phyloP scores from a whole-genome alignment of 2,888 invertebrate species.

The Cheiracanthium punctorium region DNA sequence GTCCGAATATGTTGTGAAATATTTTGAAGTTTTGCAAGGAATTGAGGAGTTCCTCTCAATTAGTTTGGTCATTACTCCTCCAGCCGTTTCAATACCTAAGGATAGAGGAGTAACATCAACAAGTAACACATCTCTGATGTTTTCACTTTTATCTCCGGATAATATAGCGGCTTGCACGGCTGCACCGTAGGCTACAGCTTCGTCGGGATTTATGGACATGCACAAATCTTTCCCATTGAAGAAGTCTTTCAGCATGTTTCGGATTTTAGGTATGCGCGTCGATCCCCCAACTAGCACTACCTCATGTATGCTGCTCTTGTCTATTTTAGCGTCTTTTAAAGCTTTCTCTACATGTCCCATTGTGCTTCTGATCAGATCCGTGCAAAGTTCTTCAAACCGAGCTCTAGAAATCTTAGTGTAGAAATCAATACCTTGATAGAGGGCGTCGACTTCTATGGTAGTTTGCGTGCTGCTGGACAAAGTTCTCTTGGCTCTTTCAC shows the following conservation, averaged over 20 bases:
- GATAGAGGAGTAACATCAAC: conserved; percentile 85
- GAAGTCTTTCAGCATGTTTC: conserved; percentile 84
- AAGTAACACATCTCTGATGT: conserved; percentile 86
- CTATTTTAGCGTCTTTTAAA: conserved; percentile 85
- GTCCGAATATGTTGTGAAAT: conserved; percentile 94
- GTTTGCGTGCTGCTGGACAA: conserved; percentile 85
- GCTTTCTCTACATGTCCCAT: conserved; percentile 87
- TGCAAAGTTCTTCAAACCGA: conserved; percentile 85
- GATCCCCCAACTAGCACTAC: conserved; percentile 89
- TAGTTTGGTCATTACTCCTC: conserved; percentile 85
- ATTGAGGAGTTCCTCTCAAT: conserved; percentile 88
- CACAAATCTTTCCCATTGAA: conserved; percentile 85
- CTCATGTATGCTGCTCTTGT: conserved; percentile 85
- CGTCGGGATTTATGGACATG: conserved; percentile 86
- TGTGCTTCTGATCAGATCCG: conserved; percentile 84
- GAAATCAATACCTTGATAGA: conserved; percentile 73
- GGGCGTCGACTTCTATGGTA: too few relatives aligned
- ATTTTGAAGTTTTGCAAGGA: conserved; percentile 84
- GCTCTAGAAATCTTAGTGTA: conserved; percentile 77
- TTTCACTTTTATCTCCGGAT: conserved; percentile 76
- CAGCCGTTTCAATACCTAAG: conserved; percentile 80
- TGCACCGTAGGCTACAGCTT: conserved; percentile 88
- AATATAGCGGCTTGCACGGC: conserved; percentile 85
- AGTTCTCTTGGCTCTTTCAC: too few relatives aligned
- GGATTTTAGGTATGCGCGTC: conserved; percentile 87